Evolutionary conservation across 1,140 invertebrate genomes (phyloP).

Genomic region (Nephotettix cincticeps): DNA sequence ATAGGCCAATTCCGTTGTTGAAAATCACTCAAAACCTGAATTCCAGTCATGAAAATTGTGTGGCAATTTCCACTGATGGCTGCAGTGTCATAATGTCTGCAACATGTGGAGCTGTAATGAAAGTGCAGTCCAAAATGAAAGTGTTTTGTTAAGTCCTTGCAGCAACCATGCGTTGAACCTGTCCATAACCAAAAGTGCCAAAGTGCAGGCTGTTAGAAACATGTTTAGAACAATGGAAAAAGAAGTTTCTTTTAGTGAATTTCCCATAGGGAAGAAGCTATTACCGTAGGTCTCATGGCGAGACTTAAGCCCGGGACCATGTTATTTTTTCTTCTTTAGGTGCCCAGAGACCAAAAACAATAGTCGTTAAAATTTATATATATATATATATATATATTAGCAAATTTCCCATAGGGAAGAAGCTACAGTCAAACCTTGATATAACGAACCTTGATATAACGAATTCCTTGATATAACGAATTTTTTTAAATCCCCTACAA

Average conservation of each 20-base stretch:
- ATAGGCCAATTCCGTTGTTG: neutral
- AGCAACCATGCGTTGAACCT: neutral
- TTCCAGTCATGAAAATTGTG: neutral
- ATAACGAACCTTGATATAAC: too few relatives aligned
- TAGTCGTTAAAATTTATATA: too few relatives aligned
- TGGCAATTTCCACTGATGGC: neutral
- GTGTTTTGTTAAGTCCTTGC: neutral
- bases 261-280: too few relatives aligned
- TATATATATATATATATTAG: too few relatives aligned
- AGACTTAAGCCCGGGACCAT: too few relatives aligned
- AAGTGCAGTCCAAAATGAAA: neutral
- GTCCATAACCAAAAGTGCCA: neutral
- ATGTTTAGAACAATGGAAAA: neutral
- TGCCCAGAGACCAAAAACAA: too few relatives aligned
- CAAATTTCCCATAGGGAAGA: too few relatives aligned
- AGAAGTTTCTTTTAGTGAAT: neutral
- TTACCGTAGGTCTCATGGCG: too few relatives aligned
- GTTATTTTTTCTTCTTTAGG: too few relatives aligned
- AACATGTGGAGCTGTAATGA: neutral
- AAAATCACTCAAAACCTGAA: neutral
- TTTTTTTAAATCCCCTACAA: too few relatives aligned
- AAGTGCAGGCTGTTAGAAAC: neutral
- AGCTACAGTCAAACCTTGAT: too few relatives aligned
- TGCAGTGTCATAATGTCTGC: neutral
- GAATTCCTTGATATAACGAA: too few relatives aligned